Percentiles rank a stretch among this genome's conserved stretches.
Conservation (phyloP, 2,797 vertebrate species). For the Pantherophis vulpinus region DNA sequence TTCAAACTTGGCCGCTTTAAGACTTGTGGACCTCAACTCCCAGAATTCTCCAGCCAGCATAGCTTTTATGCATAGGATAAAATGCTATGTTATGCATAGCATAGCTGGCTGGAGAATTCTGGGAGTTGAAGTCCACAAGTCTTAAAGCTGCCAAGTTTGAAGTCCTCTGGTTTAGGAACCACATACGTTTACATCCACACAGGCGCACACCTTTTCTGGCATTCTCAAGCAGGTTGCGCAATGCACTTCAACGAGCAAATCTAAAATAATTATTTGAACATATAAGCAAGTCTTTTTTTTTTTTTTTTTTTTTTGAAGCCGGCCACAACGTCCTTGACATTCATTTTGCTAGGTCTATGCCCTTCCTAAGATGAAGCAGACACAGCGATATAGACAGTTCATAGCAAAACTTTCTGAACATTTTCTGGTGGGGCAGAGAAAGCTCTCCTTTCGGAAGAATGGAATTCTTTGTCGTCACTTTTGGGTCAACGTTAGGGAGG, state of each 20-base stretch:
- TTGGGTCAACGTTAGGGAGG: not conserved
- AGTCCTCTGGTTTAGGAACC: not conserved
- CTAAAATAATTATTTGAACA: constrained; percentile 6
- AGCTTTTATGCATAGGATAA: no score
- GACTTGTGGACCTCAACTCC: no score
- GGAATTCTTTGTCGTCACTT: fast-evolving
- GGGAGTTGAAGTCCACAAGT: no score
- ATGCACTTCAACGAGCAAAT: constrained; percentile 12
- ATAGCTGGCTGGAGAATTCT: no score
- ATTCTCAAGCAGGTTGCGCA: not conserved
- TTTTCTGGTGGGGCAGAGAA: not conserved
- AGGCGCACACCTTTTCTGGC: not conserved
- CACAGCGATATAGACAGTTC: not conserved
- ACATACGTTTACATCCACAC: not conserved
- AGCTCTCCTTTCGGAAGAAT: not conserved
- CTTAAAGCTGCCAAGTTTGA: no score
- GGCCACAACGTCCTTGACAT: not conserved
- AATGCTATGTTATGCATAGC: no score
- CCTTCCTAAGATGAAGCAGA: not conserved
- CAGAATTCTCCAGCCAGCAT: no score
- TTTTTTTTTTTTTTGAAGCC: not conserved
- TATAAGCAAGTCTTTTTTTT: not conserved
- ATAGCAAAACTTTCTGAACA: not conserved
- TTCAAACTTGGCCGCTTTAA: no score
- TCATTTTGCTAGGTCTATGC: not conserved